These are phyloP conservation scores for Oreotrochilus melanogaster DNA, from an alignment of 2,113 vertebrate species.

Conservation along the genomic window DNA sequence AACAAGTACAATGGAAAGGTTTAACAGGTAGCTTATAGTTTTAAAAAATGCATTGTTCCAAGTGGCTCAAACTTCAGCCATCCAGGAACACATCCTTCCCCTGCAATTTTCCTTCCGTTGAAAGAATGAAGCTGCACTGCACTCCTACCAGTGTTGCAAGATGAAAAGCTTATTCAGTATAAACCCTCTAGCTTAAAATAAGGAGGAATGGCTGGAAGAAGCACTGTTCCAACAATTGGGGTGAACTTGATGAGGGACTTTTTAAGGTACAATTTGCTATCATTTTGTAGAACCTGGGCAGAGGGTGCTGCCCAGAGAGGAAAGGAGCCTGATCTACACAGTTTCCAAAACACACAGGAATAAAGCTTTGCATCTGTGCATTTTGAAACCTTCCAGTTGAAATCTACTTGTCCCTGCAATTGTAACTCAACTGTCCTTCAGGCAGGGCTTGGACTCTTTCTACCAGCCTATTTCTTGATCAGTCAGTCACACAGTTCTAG, in stretches of 20 bases:
- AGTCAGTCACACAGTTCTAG: neutral
- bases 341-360: neutral
- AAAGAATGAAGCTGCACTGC: neutral
- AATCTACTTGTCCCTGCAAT: neutral
- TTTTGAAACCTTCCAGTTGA: neutral
- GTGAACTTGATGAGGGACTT: neutral
- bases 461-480: neutral
- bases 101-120: neutral
- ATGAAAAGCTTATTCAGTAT: neutral
- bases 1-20: constrained; percentile 37
- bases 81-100: neutral
- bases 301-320: neutral
- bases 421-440: neutral
- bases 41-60: neutral
- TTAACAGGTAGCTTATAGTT: constrained; percentile 12
- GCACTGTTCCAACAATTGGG: neutral
- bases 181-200: neutral
- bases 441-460: neutral
- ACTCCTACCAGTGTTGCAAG: accelerated
- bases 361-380: neutral
- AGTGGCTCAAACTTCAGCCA: constrained; percentile 11
- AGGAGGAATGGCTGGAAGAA: neutral
- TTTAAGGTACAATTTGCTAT: neutral
- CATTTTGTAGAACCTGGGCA: neutral
- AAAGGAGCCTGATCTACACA: neutral